Evolutionary conservation across 2,797 vertebrate genomes (phyloP).

Genomic region (Harpagifer antarcticus): DNA sequence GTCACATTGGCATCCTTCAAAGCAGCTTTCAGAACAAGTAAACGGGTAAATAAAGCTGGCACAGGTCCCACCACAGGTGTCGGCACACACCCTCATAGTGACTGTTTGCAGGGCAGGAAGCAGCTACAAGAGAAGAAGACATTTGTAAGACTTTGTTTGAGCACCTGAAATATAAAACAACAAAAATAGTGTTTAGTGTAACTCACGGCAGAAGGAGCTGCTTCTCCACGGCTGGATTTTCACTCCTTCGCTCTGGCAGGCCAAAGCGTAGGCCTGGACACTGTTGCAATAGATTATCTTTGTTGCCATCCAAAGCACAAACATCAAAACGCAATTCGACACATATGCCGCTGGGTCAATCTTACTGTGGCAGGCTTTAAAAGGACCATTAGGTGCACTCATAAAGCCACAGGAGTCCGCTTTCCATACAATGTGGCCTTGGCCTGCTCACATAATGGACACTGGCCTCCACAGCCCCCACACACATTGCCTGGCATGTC

Average conservation of each 20-base stretch:
- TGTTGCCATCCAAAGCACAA: conserved; percentile 65
- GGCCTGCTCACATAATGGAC: conserved; percentile 51
- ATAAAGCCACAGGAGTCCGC: conserved; percentile 82
- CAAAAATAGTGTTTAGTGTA: neutral
- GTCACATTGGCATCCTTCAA: conserved; percentile 88
- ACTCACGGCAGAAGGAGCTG: conserved; percentile 84
- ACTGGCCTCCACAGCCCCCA: conserved; percentile 71
- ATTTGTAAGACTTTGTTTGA: conserved; percentile 2
- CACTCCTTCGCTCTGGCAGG: conserved; percentile 79
- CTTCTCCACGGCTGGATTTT: conserved; percentile 79
- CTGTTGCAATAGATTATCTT: conserved; percentile 77
- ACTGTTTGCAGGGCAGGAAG: conserved; percentile 80
- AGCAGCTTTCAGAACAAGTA: conserved; percentile 78
- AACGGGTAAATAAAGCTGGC: conserved; percentile 72
- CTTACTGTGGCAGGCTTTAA: conserved; percentile 76
- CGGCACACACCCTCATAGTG: conserved; percentile 84
- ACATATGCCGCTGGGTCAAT: conserved; percentile 79
- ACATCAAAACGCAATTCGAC: conserved; percentile 82
- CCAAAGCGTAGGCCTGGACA: conserved; percentile 80
- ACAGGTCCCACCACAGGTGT: conserved; percentile 82
- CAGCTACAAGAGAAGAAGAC: conserved; percentile 69
- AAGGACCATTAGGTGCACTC: conserved; percentile 74
- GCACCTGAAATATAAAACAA: conserved; percentile 1
- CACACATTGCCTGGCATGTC: conserved; percentile 60
- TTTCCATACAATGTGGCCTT: conserved; percentile 32